Evolutionary conservation across 2,113 vertebrate genomes (phyloP), one percentile per base, ranked within the genome.

Genomic region (Clinocottus analis): DNA sequence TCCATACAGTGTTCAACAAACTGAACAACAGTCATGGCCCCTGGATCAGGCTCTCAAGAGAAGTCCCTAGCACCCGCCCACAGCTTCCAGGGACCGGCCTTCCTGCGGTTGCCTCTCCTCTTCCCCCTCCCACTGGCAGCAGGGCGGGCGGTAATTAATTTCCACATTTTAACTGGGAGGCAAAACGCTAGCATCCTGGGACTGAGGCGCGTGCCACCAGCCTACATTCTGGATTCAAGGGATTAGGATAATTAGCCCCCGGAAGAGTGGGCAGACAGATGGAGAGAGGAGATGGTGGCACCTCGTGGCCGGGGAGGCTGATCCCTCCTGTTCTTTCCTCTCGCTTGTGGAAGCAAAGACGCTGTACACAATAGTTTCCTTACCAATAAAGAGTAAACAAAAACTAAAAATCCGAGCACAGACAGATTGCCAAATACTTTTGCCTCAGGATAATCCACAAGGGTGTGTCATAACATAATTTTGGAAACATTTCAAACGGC

Each of bases 211-310:
- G 51, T 83, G 92, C 91, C 93, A 93, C 93, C 85, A 91, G 90
- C 87, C 92, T 88, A 87, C 93, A 87, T 91, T 86, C 90, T 87
- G 91, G 90, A 94, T 93, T 93, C 92, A 80, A 81, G 89, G 94
- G 93, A 95, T 95, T 94, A 92, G 89, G 93, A 93, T 95, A 95
- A 95, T 95, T 94, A 95, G 94, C 93, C 94, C 94, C 89, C 93
- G 91, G 91, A 92, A 94, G 94, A 94, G 87, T 83, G 88, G 83
- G 77, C 89, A 88, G 89, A 93, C 95, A 95, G 95, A 95, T 95
- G 95, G 95, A 94, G 90, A 89, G 87, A 92, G 78, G 84, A 87
- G 91, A 92, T 79, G 88, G 83, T 85, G 79, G 86, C 89, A 90
- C 75, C 82, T 91, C 62, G 56, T 90, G 88, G 88, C 63, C 73